These are phyloP conservation scores for Dorcus hopei DNA, from an alignment of 2,888 invertebrate genomes.

Conservation along the genomic window DNA sequence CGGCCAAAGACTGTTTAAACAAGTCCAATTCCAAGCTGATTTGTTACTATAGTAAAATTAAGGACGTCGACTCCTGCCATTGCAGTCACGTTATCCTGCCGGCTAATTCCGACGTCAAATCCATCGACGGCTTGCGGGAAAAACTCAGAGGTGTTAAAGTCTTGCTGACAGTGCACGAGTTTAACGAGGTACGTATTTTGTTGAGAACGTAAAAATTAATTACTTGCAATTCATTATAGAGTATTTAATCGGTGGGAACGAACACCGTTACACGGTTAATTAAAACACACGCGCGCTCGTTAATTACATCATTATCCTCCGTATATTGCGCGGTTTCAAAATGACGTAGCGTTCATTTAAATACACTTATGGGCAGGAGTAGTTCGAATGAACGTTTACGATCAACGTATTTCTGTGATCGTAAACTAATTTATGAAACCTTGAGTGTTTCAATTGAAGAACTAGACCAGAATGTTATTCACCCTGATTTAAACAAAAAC, in stretches of 20 bases:
- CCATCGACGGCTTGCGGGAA: conserved; percentile 52
- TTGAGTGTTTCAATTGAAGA: no score
- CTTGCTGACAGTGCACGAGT: conserved; percentile 55
- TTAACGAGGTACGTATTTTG: conserved; percentile 55
- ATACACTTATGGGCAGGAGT: not conserved
- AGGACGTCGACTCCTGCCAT: conserved; percentile 39
- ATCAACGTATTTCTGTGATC: no score
- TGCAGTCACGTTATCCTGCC: conserved; percentile 46
- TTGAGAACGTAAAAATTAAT: not conserved
- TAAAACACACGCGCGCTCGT: not conserved
- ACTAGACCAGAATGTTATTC: no score
- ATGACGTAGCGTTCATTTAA: not conserved
- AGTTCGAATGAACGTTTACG: no score
- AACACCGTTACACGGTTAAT: not conserved
- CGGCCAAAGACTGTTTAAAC: conserved; percentile 36
- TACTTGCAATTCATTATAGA: no score
- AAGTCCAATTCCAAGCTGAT: conserved; percentile 41
- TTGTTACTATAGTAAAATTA: conserved; percentile 43
- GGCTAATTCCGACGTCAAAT: conserved; percentile 35
- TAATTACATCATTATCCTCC: not conserved
- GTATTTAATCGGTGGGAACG: no score
- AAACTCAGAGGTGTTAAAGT: conserved; percentile 55
- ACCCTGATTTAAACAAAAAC: no score
- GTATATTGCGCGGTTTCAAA: not conserved
- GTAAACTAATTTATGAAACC: no score